Evolutionary conservation across 2,797 vertebrate species (phyloP).

Genomic region (Pseudotriccus pelzelni): DNA sequence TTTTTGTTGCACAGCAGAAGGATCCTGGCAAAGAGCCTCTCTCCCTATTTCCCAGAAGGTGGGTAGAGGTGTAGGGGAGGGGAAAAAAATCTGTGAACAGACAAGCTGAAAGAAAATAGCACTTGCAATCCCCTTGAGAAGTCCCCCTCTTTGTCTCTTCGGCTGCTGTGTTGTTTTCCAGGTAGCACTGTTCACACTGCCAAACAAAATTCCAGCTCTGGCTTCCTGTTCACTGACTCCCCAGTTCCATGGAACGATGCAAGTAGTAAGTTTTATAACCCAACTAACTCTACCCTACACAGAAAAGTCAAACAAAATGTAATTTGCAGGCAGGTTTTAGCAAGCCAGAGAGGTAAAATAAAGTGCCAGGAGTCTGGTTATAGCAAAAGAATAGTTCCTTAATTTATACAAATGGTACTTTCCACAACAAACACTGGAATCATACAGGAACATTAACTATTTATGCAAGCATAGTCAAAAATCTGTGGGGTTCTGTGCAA

Average conservation of each 20-base stretch:
- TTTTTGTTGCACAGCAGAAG: background rate
- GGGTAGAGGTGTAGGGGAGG: background rate
- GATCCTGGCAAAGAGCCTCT: background rate
- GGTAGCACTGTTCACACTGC: background rate
- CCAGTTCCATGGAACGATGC: background rate
- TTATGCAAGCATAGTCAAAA: background rate
- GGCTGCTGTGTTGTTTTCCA: background rate
- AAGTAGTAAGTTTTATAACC: background rate
- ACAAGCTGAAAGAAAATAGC: background rate
- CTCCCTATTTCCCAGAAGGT: background rate
- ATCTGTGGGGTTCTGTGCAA: background rate
- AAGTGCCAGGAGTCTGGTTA: conserved; percentile 26
- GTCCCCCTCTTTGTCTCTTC: background rate
- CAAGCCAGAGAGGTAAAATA: conserved; percentile 25
- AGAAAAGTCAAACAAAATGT: conserved; percentile 9
- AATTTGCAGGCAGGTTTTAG: conserved; percentile 54
- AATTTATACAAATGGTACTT: conserved; percentile 46
- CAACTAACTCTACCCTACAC: background rate
- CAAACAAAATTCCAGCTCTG: conserved; percentile 25
- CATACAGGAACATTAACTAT: background rate
- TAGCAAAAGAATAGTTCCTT: conserved; percentile 3
- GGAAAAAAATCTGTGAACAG: background rate
- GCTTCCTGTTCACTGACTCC: background rate
- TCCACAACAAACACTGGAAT: conserved; percentile 35
- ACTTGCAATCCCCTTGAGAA: background rate